Evolutionary conservation across 2,113 vertebrate genomes (phyloP), one percentile per base, ranked within the genome.

Genomic region (Glaucidium brasilianum): DNA sequence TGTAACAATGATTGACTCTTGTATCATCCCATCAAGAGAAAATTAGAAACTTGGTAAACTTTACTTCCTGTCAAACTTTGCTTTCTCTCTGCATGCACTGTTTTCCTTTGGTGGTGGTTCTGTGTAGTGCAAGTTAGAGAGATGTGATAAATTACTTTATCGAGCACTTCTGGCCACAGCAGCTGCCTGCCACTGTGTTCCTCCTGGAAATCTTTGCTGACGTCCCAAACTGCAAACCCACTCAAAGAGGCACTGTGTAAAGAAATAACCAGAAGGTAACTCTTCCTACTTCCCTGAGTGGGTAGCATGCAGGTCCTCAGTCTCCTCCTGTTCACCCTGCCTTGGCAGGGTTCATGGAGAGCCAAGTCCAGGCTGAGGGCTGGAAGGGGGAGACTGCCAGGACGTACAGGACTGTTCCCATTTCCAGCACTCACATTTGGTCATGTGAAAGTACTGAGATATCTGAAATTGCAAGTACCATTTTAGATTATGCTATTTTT

Each of bases 401-500:
- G 3, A 60, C 41, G 50, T 30, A 49, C 45, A 37, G 73, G 56
- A 64, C 30, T 50, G 47, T 75, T 78, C 59, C 78, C 3, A 0
- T 66, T 91, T 83, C 63, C 64, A 92, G 35, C 5, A 4, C 56
- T 93, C 56, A 21, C 47, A 92, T 75, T 58, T 32, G 27, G 56
- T 80, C 80, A 47, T 19, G 55, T 68, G 60, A 41, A 91, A 87
- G 22, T 55, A 64, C 74, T 12, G n/a, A 85, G 35, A 35, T 45
- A 81, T 29, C 76, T 88, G 83, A 86, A 77, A 53, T 69, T 73
- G 74, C 56, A 87, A 91, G 58, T 53, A 92, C 77, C 45, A 43
- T 45, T 78, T 94, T 82, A 89, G 53, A 72, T 39, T 15, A 17
- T 0, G 9, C 81, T 86, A 89, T 94, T 93, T 94, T 92, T 94